Evolutionary conservation across 2,888 invertebrate species (phyloP).

Genomic region (Lithosia quadra): DNA sequence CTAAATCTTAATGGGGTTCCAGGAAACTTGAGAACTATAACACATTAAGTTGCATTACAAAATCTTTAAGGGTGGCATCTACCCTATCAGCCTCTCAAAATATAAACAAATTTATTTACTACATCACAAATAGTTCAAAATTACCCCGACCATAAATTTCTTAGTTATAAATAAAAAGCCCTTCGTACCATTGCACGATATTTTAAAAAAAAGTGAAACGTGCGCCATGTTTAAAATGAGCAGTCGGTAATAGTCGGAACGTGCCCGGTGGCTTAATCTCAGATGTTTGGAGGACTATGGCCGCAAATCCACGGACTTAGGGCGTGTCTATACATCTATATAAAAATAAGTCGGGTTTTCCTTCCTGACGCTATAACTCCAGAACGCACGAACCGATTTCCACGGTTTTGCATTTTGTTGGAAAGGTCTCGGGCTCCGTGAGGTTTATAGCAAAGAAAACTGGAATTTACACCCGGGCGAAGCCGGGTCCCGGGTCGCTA

Average conservation of each 20-base stretch:
- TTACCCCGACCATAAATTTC: slow-evolving; percentile 29
- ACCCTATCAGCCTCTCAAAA: not conserved
- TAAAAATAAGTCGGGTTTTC: too few species aligned
- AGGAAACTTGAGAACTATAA: too few species aligned
- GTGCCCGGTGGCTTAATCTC: slow-evolving; percentile 57
- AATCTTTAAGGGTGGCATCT: not conserved
- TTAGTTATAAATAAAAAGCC: slow-evolving; percentile 35
- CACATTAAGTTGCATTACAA: too few species aligned
- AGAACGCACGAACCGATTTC: too few species aligned
- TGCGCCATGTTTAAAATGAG: slow-evolving; percentile 52
- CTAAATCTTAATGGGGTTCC: too few species aligned
- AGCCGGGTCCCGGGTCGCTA: too few species aligned
- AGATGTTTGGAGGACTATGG: slow-evolving; percentile 28
- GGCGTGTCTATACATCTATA: too few species aligned
- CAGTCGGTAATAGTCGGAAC: slow-evolving; percentile 56
- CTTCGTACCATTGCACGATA: slow-evolving; percentile 19
- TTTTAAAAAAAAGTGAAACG: slow-evolving; percentile 40
- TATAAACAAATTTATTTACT: not conserved
- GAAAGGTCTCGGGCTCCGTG: too few species aligned
- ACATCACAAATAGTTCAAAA: not conserved
- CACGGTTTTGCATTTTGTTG: too few species aligned
- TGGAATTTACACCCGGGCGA: too few species aligned
- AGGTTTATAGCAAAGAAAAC: too few species aligned
- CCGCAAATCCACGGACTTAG: slow-evolving; percentile 49
- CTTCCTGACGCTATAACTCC: too few species aligned